Conservation (phyloP, 2,888 invertebrate genomes). For the Limenitis camilla region DNA sequence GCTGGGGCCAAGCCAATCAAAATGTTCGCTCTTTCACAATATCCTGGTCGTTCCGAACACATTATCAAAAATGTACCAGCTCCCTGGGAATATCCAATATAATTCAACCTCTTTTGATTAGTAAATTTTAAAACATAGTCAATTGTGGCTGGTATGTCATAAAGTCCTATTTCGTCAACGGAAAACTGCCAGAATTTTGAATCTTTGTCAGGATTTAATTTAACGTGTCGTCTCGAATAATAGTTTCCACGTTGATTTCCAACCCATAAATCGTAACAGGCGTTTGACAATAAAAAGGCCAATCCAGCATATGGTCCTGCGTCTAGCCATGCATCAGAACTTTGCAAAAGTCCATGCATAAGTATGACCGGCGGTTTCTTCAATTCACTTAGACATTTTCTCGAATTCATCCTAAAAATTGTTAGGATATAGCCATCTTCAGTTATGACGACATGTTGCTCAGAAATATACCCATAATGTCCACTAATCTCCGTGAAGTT, state of each 20-base stretch:
- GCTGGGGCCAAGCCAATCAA: conserved; percentile 80
- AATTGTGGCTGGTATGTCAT: conserved; percentile 81
- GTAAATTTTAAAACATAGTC: conserved; percentile 47
- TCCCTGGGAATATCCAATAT: conserved; percentile 85
- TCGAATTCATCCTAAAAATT: conserved; percentile 41
- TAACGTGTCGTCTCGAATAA: conserved; percentile 72
- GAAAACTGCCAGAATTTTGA: conserved; percentile 59
- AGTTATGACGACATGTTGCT: conserved; percentile 44
- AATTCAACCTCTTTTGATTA: conserved; percentile 39
- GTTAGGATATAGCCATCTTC: conserved; percentile 52
- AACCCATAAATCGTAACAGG: conserved; percentile 40
- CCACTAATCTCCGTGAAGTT: conserved; percentile 41
- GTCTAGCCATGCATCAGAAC: conserved; percentile 49
- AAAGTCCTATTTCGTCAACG: conserved; percentile 83
- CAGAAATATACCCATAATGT: conserved; percentile 40
- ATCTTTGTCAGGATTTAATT: conserved; percentile 41
- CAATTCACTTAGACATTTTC: conserved; percentile 29
- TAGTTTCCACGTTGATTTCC: conserved; percentile 47
- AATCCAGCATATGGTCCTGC: conserved; percentile 42
- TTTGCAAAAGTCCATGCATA: conserved; percentile 53
- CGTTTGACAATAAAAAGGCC: conserved; percentile 35
- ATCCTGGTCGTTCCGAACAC: conserved; percentile 77
- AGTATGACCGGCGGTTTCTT: conserved; percentile 43
- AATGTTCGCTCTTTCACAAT: conserved; percentile 76
- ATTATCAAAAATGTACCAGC: conserved; percentile 78